Conservation (phyloP, 2,888 invertebrate species). For the Pterobdella sp. region DNA sequence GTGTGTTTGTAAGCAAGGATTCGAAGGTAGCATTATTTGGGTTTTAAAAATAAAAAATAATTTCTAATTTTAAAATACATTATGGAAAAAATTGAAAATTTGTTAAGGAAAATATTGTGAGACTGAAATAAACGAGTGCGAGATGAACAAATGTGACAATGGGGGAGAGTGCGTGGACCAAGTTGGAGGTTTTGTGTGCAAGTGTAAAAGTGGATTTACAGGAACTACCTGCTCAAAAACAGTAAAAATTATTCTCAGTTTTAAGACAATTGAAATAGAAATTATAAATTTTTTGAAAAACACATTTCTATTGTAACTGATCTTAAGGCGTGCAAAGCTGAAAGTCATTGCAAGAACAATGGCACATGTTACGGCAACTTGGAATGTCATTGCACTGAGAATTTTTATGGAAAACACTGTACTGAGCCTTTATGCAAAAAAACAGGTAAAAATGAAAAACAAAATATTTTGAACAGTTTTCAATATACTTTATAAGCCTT, state of each 20-base stretch:
- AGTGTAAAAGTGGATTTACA: constrained; percentile 20
- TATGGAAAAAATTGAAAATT: background rate
- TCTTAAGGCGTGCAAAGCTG: constrained; percentile 19
- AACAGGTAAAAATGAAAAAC: background rate
- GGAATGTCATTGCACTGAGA: constrained; percentile 25
- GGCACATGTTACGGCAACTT: constrained; percentile 30
- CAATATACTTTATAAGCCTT: too few species aligned
- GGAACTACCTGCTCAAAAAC: constrained; percentile 29
- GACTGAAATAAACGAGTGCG: constrained; percentile 23
- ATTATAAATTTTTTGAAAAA: too few species aligned
- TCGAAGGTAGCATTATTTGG: constrained; percentile 31
- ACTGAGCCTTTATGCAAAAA: constrained; percentile 29
- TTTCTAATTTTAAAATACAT: background rate
- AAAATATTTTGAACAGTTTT: too few species aligned
- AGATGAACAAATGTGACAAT: constrained; percentile 17
- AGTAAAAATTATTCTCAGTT: too few species aligned
- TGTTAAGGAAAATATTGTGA: constrained; percentile 14
- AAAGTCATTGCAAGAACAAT: constrained; percentile 29
- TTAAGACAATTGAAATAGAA: too few species aligned
- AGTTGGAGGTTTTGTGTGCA: constrained; percentile 22
- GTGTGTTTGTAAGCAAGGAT: constrained; percentile 39
- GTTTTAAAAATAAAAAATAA: background rate
- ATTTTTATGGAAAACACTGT: constrained; percentile 25
- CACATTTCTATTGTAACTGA: background rate
- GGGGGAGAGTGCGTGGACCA: constrained; percentile 13